These are phyloP conservation scores for Emys orbicularis DNA, from an alignment of 2,797 vertebrate genomes.

Conservation along the genomic window DNA sequence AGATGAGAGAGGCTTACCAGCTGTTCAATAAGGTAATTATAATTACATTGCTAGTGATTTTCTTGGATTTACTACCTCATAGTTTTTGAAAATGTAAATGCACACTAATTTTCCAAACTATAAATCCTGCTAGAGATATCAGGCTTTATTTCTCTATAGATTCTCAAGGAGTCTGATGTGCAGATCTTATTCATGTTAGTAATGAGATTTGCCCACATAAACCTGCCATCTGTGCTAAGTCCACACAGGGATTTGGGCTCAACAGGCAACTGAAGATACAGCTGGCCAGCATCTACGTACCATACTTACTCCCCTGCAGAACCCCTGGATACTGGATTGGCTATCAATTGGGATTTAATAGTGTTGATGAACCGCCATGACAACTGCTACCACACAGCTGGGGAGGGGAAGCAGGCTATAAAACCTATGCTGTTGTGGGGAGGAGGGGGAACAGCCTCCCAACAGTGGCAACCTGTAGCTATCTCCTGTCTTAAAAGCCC, in stretches of 20 bases:
- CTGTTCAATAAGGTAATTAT: conserved; percentile 67
- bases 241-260: rapidly evolving
- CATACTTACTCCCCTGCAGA: background rate
- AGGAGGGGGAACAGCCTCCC: background rate
- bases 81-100: background rate
- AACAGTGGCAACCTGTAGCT: rapidly evolving
- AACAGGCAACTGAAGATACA: rapidly evolving
- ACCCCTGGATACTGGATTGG: background rate
- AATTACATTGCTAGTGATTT: background rate
- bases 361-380: rapidly evolving
- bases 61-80: background rate
- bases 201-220: background rate
- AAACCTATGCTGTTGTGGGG: background rate
- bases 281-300: background rate
- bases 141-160: background rate
- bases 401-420: background rate
- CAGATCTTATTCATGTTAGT: rapidly evolving
- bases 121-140: background rate
- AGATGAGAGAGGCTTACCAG: conserved; percentile 56
- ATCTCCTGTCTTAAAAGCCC: background rate
- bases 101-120: background rate
- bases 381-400: rapidly evolving
- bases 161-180: background rate
- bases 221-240: background rate
- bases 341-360: background rate